phyloP scores from a whole-genome alignment of 2,888 invertebrate genomes.

The Caenorhabditis plicata region DNA sequence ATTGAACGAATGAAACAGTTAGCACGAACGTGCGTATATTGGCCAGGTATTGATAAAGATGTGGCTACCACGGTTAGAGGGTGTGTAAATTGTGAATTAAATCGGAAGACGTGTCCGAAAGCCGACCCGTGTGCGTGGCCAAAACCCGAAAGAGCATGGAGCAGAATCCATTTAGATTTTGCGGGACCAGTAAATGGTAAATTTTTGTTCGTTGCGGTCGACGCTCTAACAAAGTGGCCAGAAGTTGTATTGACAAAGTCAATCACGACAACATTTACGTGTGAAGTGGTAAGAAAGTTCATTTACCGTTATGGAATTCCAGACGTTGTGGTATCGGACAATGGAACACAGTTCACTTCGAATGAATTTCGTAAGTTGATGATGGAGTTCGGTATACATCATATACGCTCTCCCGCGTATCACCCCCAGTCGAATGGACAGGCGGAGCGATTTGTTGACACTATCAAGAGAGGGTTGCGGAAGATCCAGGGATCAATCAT shows the following conservation, averaged over 20 bases:
- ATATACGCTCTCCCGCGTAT: conserved; percentile 28
- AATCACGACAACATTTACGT: conserved; percentile 10
- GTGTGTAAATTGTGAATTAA: conserved; percentile 43
- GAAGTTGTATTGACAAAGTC: conserved; percentile 50
- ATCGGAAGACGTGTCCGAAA: conserved; percentile 9
- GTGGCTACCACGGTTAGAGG: conserved; percentile 15
- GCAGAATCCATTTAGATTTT: conserved; percentile 67
- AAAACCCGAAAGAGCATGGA: conserved; percentile 49
- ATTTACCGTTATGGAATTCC: conserved; percentile 29
- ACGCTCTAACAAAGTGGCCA: conserved; percentile 68
- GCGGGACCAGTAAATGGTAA: conserved; percentile 59
- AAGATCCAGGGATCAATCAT: not conserved
- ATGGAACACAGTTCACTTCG: conserved; percentile 36
- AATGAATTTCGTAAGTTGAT: conserved; percentile 27
- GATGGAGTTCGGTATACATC: conserved; percentile 8
- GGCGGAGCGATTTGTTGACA: conserved; percentile 38
- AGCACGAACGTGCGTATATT: conserved; percentile 53
- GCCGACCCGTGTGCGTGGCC: conserved; percentile 27
- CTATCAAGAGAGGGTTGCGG: not conserved
- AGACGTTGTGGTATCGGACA: conserved; percentile 37
- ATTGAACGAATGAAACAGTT: conserved; percentile 49
- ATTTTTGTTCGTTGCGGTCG: conserved; percentile 64
- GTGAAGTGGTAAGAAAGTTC: conserved; percentile 11
- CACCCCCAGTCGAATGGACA: conserved; percentile 45
- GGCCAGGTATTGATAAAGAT: conserved; percentile 42